Percentiles rank a stretch among this genome's conserved stretches.
These are phyloP conservation scores for Penaeus monodon DNA, from an alignment of 2,888 invertebrate species.

Conservation along the genomic window DNA sequence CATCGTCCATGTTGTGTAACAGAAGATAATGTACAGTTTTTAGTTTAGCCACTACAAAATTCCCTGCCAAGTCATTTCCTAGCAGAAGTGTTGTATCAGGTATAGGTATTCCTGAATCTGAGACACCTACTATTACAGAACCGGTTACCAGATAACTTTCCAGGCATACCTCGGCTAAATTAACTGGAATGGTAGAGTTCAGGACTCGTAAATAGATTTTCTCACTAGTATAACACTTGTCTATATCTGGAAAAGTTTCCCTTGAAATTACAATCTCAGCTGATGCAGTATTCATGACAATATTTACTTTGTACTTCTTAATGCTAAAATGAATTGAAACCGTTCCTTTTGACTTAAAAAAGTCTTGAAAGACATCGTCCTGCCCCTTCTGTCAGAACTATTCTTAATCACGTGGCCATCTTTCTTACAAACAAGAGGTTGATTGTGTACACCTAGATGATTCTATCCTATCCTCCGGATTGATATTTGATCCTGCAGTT, in stretches of 20 bases:
- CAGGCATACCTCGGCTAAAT: background rate
- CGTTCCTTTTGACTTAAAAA: background rate
- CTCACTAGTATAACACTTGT: background rate
- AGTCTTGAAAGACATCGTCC: background rate
- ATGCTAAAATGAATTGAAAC: background rate
- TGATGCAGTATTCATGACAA: background rate
- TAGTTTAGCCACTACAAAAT: background rate
- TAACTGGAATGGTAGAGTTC: background rate
- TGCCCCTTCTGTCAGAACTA: background rate
- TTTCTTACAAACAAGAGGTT: background rate
- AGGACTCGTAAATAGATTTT: background rate
- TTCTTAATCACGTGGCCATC: background rate
- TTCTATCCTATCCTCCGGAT: too few relatives aligned
- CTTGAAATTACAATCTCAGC: background rate
- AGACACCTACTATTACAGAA: background rate
- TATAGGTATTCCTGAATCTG: background rate
- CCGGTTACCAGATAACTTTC: background rate
- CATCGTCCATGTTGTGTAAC: background rate
- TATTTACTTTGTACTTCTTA: background rate
- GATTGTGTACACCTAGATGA: too few relatives aligned
- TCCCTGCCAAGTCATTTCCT: background rate
- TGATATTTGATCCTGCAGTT: too few relatives aligned
- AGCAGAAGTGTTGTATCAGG: background rate
- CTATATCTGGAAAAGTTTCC: background rate
- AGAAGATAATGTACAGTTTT: background rate